Conservation (phyloP, 2,888 invertebrate genomes). For the Argyresthia goedartella region DNA sequence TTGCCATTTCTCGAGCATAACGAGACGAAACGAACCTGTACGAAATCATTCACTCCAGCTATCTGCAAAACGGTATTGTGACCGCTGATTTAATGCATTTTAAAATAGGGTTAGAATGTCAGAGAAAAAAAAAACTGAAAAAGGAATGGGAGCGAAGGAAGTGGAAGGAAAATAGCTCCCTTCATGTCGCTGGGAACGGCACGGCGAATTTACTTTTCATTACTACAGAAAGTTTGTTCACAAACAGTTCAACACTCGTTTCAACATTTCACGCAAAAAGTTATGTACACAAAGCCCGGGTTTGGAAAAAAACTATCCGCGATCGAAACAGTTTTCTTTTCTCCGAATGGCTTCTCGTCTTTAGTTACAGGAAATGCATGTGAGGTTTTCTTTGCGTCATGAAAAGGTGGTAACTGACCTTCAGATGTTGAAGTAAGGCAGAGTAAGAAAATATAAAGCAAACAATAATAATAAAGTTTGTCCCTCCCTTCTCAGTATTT, state of each 20-base stretch:
- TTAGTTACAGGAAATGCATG: no score
- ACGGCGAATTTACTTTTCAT: conserved; percentile 57
- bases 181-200: conserved; percentile 43
- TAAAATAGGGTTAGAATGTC: not conserved
- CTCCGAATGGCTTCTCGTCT: no score
- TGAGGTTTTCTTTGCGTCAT: no score
- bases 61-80: not conserved
- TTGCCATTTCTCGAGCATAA: no score
- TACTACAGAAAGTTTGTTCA: conserved; percentile 51
- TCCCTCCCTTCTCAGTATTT: no score
- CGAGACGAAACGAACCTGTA: not conserved
- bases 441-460: no score
- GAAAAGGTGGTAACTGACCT: no score
- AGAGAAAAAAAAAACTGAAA: not conserved
- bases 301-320: no score
- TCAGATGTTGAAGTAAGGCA: no score
- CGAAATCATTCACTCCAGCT: not conserved
- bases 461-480: no score
- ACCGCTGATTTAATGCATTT: not conserved
- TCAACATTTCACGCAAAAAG: conserved; percentile 25
- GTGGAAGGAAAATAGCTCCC: conserved; percentile 48
- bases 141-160: conserved; percentile 12
- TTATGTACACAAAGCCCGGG: conserved; percentile 8
- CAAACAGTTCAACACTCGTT: conserved; percentile 48
- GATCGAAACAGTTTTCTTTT: no score